These are phyloP conservation scores for Biston stratarius DNA, from an alignment of 2,888 invertebrate species.

Conservation along the genomic window DNA sequence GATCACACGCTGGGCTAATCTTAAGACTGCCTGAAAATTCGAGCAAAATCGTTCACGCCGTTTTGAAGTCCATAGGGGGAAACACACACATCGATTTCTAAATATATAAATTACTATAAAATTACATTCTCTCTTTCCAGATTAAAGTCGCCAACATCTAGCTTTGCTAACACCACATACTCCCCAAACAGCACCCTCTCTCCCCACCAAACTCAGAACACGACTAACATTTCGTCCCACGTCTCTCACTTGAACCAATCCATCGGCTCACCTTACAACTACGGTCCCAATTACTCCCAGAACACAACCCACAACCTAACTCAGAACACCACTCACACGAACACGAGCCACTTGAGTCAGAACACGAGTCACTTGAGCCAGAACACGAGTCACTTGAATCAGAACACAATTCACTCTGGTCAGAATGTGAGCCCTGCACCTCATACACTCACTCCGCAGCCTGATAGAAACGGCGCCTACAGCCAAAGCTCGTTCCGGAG, in stretches of 20 bases:
- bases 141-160: constrained; percentile 74
- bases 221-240: constrained; percentile 62
- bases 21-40: no score
- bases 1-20: no score
- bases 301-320: constrained; percentile 34
- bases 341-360: constrained; percentile 21
- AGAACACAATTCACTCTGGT: constrained; percentile 17
- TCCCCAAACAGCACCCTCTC: constrained; percentile 77
- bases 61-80: no score
- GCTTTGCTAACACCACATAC: constrained; percentile 79
- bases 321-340: constrained; percentile 33
- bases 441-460: constrained; percentile 38
- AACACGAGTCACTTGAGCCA: constrained; percentile 23
- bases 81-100: no score
- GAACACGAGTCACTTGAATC: constrained; percentile 18
- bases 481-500: constrained; percentile 53
- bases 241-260: constrained; percentile 68
- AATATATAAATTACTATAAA: neutral
- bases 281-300: constrained; percentile 41
- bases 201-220: constrained; percentile 55
- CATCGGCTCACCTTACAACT: constrained; percentile 53
- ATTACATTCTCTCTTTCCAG: constrained; percentile 52
- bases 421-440: constrained; percentile 25
- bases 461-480: constrained; percentile 53
- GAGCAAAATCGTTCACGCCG: no score